These are phyloP conservation scores for Chrysochloris asiatica DNA, from an alignment of 2,113 vertebrate genomes.

Conservation along the genomic window DNA sequence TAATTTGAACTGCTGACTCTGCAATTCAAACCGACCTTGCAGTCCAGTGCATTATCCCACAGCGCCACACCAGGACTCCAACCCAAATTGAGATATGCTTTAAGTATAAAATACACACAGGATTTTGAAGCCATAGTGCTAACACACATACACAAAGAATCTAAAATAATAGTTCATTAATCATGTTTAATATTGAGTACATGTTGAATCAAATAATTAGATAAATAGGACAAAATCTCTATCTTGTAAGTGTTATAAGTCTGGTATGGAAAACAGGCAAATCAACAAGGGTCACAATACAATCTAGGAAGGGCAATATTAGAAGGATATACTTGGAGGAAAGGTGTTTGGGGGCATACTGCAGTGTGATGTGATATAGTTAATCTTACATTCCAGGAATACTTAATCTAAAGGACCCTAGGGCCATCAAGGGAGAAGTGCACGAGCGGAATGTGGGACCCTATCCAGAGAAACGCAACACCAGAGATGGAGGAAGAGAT, in stretches of 20 bases:
- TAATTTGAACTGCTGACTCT: not conserved
- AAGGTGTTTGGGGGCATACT: too few relatives aligned
- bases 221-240: conserved; percentile 24
- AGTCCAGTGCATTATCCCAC: too few relatives aligned
- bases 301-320: not conserved
- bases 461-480: too few relatives aligned
- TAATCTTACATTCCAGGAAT: too few relatives aligned
- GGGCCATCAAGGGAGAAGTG: too few relatives aligned
- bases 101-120: conserved; percentile 12
- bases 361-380: too few relatives aligned
- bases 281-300: not conserved
- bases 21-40: too few relatives aligned
- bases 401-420: too few relatives aligned
- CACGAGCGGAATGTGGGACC: too few relatives aligned
- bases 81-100: conserved; percentile 20
- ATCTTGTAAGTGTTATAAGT: not conserved
- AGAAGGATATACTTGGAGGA: not conserved
- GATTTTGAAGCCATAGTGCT: not conserved
- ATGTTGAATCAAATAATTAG: conserved; percentile 39
- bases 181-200: conserved; percentile 33
- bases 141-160: not conserved
- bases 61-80: too few relatives aligned
- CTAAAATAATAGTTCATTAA: not conserved
- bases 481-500: too few relatives aligned
- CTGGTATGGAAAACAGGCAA: conserved; percentile 20